phyloP scores from a whole-genome alignment of 2,113 vertebrate species.

The Lonchura striata region DNA sequence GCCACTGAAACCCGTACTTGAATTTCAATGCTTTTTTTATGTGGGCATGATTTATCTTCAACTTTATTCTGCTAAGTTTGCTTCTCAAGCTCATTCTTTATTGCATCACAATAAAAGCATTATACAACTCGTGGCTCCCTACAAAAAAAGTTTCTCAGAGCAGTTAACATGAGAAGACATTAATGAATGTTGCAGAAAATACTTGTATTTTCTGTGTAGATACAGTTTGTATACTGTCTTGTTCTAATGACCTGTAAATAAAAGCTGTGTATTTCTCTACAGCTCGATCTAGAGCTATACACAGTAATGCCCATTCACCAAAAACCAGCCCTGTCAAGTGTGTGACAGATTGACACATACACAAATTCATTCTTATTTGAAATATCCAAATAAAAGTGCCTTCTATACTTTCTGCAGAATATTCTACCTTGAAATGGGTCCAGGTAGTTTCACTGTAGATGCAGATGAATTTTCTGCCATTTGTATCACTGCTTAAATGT shows the following conservation, averaged over 20 bases:
- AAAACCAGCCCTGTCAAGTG: background rate
- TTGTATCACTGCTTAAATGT: background rate
- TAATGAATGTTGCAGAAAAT: background rate
- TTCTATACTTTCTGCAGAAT: background rate
- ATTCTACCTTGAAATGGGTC: background rate
- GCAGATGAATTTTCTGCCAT: background rate
- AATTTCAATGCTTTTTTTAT: background rate
- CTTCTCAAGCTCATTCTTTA: background rate
- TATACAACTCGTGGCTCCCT: background rate
- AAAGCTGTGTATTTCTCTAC: background rate
- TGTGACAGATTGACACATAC: background rate
- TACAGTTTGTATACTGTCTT: background rate
- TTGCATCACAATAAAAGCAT: background rate
- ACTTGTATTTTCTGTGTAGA: background rate
- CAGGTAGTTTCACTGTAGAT: background rate
- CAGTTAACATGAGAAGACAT: background rate
- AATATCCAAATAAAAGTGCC: conserved; percentile 12
- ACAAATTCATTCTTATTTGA: background rate
- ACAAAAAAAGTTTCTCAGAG: background rate
- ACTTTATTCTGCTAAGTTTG: background rate
- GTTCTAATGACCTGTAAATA: conserved; percentile 3
- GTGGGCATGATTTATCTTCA: background rate
- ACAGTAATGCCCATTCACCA: background rate
- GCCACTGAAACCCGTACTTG: background rate
- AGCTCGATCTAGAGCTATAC: background rate